phyloP scores from a whole-genome alignment of 2,888 invertebrate species.

The Caenorhabditis wallacei region DNA sequence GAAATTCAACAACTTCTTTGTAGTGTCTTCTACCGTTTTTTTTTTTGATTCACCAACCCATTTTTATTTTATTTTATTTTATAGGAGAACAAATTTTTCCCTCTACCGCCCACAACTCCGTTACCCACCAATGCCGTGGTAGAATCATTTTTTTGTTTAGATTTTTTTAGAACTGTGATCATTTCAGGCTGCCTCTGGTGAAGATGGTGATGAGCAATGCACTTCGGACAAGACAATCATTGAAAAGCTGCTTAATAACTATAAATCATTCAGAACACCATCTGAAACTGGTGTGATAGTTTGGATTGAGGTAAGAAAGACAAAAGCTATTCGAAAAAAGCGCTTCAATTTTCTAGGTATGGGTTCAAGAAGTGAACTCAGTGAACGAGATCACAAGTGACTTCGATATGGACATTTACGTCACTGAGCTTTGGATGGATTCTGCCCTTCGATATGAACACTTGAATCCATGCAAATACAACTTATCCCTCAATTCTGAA shows the following conservation, averaged over 20 bases:
- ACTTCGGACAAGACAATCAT: slow-evolving; percentile 79
- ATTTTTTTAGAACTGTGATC: background rate
- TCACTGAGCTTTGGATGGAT: slow-evolving; percentile 80
- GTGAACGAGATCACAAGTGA: slow-evolving; percentile 81
- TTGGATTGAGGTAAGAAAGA: slow-evolving; percentile 76
- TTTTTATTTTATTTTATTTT: slow-evolving; percentile 25
- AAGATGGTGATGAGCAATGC: slow-evolving; percentile 73
- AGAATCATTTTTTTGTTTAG: slow-evolving; percentile 9
- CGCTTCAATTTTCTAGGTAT: slow-evolving; percentile 73
- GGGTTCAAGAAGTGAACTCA: slow-evolving; percentile 81
- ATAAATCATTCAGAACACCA: slow-evolving; percentile 77
- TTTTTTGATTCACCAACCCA: slow-evolving; percentile 9
- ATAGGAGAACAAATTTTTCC: slow-evolving; percentile 71
- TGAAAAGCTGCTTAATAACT: slow-evolving; percentile 74
- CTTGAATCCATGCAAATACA: slow-evolving; percentile 81
- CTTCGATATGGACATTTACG: slow-evolving; percentile 82
- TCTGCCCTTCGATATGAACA: slow-evolving; percentile 77
- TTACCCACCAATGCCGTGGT: slow-evolving; percentile 55
- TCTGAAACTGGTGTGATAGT: slow-evolving; percentile 79
- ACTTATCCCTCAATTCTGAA: slow-evolving; percentile 79
- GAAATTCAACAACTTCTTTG: background rate
- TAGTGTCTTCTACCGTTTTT: slow-evolving; percentile 26
- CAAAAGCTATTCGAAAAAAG: too few relatives aligned
- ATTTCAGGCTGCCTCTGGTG: slow-evolving; percentile 35
- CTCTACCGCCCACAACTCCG: slow-evolving; percentile 62